Evolutionary conservation across 2,113 vertebrate species (phyloP).

Genomic region (Melanocharis versteri): DNA sequence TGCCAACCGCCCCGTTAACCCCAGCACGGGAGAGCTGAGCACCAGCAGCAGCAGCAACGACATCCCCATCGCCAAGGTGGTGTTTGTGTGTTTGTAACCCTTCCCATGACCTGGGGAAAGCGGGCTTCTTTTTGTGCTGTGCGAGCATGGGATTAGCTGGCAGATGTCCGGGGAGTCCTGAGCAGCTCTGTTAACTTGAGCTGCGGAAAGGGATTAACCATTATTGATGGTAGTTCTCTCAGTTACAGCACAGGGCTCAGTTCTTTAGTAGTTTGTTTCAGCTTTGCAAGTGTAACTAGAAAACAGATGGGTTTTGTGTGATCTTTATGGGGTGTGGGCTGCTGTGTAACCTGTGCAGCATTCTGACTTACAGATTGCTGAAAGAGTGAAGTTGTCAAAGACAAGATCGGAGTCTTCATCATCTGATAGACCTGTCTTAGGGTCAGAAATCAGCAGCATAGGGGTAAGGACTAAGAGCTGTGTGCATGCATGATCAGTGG

Average conservation of each 20-base stretch:
- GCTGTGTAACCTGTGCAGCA: not conserved
- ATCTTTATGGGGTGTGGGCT: not conserved
- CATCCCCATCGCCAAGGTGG: conserved; percentile 87
- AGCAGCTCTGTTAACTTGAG: not conserved
- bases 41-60: conserved; percentile 90
- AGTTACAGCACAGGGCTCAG: not conserved
- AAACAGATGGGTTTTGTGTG: not conserved
- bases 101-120: not conserved
- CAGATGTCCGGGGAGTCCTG: not conserved
- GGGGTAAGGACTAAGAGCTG: conserved; percentile 75
- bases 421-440: conserved; percentile 83
- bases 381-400: conserved; percentile 89
- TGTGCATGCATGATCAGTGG: not conserved
- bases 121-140: not conserved
- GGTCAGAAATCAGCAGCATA: conserved; percentile 88
- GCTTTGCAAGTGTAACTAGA: not conserved
- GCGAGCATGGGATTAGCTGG: not conserved
- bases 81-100: not conserved
- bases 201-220: not conserved
- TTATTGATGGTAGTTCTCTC: not conserved
- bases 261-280: conserved; percentile 6
- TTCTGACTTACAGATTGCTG: conserved; percentile 79
- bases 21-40: conserved; percentile 86
- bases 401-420: conserved; percentile 85
- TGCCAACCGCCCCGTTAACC: conserved; percentile 80